Base-by-base conservation (phyloP, 2,888 invertebrate species). In the Selenia dentaria region DNA sequence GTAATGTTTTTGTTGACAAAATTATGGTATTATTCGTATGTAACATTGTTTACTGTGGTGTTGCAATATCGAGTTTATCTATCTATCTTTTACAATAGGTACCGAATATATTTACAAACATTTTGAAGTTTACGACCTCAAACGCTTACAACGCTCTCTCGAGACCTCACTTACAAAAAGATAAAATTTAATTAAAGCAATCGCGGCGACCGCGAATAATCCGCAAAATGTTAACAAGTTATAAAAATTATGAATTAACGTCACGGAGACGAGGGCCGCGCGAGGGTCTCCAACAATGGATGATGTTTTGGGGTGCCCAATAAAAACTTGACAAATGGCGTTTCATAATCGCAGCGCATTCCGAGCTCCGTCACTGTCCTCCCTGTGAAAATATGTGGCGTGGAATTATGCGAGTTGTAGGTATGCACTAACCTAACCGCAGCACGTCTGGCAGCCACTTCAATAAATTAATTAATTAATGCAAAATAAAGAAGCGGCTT, bases 291-390 rank as follows among this genome's bases (percentile, higher is more conserved):
- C 74, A 73, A 88, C 88, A 88, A 88, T 83, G 70, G 83, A 60
- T 62, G 70, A 59, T 74, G 71, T 77, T 81, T 73, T 74, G 71
- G 87, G 86, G 86, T 68, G 79, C 77, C 87, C 84, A 89, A 90
- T 90, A 91, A 90, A 91, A 90, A 90, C 87, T 90, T 90, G 90
- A 90, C 89, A 90, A 91, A 90, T 90, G 87, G 88, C 79, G 82
- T 84, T 86, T 85, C 89, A 89, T 90, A 89, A 89, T 89, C 85
- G 81, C 77, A 70, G 68, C 77, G 83, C 88, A 90, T 90, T 87
- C 90, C 89, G 59, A 65, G 72, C 73, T 70, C 78, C 79, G 83
- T 86, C 85, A 83, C 69, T 67, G 75, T 80, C 75, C 77, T 73
- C 74, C 78, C 78, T 67, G 61, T 63, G 62, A 74, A 78, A 82